These are phyloP conservation scores for Dynastes maya DNA, from an alignment of 2,888 invertebrate species.

Conservation along the genomic window DNA sequence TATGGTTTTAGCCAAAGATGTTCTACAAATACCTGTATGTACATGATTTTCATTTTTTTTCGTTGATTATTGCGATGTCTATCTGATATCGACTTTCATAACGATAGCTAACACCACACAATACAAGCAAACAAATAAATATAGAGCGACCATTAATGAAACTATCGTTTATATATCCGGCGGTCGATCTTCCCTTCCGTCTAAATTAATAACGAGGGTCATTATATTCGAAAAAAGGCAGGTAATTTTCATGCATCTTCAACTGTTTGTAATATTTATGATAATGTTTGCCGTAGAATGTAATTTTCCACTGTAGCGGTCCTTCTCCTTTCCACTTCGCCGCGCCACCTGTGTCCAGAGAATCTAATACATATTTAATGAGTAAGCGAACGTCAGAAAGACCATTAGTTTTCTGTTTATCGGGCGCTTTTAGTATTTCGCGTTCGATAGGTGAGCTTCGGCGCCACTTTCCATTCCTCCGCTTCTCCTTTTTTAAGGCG, in stretches of 20 bases:
- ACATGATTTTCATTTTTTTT: too few species aligned
- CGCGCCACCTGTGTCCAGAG: constrained; percentile 18
- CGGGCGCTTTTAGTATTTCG: not conserved
- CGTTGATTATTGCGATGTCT: not conserved
- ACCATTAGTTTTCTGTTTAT: constrained; percentile 11
- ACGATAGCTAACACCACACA: not conserved
- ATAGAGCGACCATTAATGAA: not conserved
- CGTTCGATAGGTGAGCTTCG: not conserved
- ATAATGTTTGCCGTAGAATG: constrained; percentile 1
- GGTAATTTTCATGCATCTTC: constrained; percentile 1
- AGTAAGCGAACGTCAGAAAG: not conserved
- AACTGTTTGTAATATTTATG: constrained; percentile 13
- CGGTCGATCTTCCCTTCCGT: not conserved
- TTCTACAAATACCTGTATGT: too few species aligned
- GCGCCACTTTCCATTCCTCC: not conserved
- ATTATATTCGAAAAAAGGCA: not conserved
- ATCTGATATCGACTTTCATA: not conserved
- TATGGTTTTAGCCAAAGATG: too few species aligned
- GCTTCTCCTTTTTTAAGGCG: not conserved
- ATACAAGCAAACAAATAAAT: not conserved
- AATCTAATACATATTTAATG: constrained; percentile 12
- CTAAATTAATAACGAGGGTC: not conserved
- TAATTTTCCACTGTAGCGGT: constrained; percentile 6
- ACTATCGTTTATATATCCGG: not conserved
- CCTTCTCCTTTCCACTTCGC: not conserved